phyloP scores from a whole-genome alignment of 23 tunicate genomes.

The Ascidia mentula region DNA sequence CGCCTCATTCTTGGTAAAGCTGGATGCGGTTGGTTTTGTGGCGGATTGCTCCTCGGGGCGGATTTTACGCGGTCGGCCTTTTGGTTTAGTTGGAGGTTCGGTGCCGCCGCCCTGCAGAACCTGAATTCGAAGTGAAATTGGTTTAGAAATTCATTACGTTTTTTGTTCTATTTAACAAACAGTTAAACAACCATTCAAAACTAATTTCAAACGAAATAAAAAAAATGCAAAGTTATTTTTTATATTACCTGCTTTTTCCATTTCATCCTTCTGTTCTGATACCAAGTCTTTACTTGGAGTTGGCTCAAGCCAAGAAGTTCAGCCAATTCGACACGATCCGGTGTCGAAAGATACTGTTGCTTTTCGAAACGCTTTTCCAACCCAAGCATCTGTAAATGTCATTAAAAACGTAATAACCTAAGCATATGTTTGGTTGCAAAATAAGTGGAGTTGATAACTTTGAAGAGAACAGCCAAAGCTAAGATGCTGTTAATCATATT shows the following conservation, averaged over 20 bases:
- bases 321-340: slow-evolving; percentile 90
- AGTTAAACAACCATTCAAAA: neutral
- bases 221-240: too few relatives aligned
- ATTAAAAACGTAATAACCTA: neutral
- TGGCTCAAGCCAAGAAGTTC: slow-evolving; percentile 70
- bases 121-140: too few relatives aligned
- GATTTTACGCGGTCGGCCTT: slow-evolving; percentile 77
- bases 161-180: too few relatives aligned
- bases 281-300: slow-evolving; percentile 98
- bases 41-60: slow-evolving; percentile 39
- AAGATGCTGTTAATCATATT: too few relatives aligned
- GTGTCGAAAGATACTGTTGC: slow-evolving; percentile 92
- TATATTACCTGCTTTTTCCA: slow-evolving; percentile 90
- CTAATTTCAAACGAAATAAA: neutral
- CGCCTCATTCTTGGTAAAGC: neutral
- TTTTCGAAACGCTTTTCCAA: slow-evolving; percentile 86
- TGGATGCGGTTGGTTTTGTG: neutral
- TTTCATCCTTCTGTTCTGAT: slow-evolving; percentile 96
- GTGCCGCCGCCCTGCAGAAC: slow-evolving; percentile 82
- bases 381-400: slow-evolving; percentile 62
- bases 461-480: too few relatives aligned
- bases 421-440: neutral
- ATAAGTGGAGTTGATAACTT: too few relatives aligned
- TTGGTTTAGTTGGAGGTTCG: slow-evolving; percentile 84
- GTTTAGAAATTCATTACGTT: neutral